Base-by-base conservation (phyloP, 2,797 vertebrate genomes). In the Steatocranus sp. region DNA sequence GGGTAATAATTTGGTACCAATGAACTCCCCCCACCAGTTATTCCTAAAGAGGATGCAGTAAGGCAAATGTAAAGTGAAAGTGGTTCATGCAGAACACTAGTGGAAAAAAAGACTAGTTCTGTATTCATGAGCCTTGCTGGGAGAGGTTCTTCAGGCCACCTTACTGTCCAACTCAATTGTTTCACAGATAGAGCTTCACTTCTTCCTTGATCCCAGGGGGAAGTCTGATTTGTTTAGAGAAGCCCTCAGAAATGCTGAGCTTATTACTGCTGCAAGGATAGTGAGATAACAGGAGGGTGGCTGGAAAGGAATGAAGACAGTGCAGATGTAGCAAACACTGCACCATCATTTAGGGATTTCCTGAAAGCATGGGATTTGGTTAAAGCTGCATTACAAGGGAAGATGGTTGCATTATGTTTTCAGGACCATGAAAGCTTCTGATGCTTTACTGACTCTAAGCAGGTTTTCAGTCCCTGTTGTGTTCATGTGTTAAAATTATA, bases 121-220 rank as follows among this genome's bases (percentile, higher is more conserved):
- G 49, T 63, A 73, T 32, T 79, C 49, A 41, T 2, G 23, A 79
- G 68, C 78, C 38, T 76, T 61, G 56, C 4, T 15, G 56, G 20
- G 61, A 54, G 74, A 81, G 63, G 79, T 23, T 81, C 17, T 61
- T 51, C 20, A 9, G 3, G 18, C 54, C 50, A 63, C 17, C 53
- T 70, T 23, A 48, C 50, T 34, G 81, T 79, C 43, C 27, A 43
- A 10, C 63, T 48, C 48, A 78, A 66, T 43, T n/a, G 20, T 75
- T 73, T 76, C 56, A 74, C 78, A 80, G 87, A 84, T 86, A 68
- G 54, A 61, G 54, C 87, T 86, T 80, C 82, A 83, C 88, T 89
- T 87, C 90, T 87, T 92, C 91, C 56, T 56, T 27, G 17, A 70
- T 90, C 90, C 76, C 91, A 82, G 63, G 87, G 51, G 87, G 82